Base-by-base conservation (phyloP, 2,888 invertebrate genomes). In the Pterostichus madidus region DNA sequence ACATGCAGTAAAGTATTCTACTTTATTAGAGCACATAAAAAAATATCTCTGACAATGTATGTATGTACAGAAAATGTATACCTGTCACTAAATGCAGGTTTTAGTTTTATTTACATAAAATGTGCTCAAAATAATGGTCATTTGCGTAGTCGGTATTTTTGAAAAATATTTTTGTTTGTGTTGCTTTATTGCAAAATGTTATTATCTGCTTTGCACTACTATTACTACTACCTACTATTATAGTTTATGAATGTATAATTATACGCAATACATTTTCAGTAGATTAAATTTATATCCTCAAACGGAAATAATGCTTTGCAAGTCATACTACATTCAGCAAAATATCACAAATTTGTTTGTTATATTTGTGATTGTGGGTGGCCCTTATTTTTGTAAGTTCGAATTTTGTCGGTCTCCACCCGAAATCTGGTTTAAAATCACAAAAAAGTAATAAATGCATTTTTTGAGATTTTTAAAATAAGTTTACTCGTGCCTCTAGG, bases 61-160 rank as follows among this genome's bases (percentile, higher is more conserved):
- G 31, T 24, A 59, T 59, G 59, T 59, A 59, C 59, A 59, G 24
- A 24, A 24, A 24, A 24, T 49, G 49, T 49, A 8, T n/a, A 64
- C 6, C 64, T 64, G 32, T 49, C 32, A 31, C 59, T 59, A 53
- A 53, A 6, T 3, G 13, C 49, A 49, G 49, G 49, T n/a, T 49
- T 59, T 59, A 35, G n/a, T 64, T 64, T 13, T 64, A 64, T 64
- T 64, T 64, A 64, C 35, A 64, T 13, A 13, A n/a, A 64, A 64
- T 35, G 64, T 64, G 64, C 64, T 64, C 64, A 35, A 64, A 64
- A 32, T 64, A 64, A 32, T 13, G 64, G 31, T 11, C 24, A 11
- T 7, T 11, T 10, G 59, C 17, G 31, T 11, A 31, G 31, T 64
- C 13, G n/a, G 13, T 32, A 13, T 15, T 32, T 15, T 32, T 31